A percentile compares a stretch with the other conserved stretches of the same genome.
phyloP scores from a whole-genome alignment of 2,113 vertebrate species.

The Equus przewalskii region DNA sequence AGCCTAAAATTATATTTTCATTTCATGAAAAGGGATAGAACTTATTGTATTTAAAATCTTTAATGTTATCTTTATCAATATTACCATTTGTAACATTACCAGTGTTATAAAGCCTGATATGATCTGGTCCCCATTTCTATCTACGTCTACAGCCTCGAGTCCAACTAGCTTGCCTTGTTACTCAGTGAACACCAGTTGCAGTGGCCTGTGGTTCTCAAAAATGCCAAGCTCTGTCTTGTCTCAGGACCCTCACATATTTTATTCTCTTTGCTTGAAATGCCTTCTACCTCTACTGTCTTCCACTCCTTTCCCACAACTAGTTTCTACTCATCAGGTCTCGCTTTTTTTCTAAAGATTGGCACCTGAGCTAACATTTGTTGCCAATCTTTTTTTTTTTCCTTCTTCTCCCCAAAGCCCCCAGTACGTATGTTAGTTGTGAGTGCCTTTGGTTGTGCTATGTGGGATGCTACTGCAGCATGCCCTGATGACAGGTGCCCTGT shows the following conservation, averaged over 20 bases:
- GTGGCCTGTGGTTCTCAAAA: neutral
- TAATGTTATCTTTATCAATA: neutral
- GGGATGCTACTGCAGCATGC: too few species aligned
- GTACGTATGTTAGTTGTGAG: too few species aligned
- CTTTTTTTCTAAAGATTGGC: neutral
- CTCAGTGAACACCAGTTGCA: neutral
- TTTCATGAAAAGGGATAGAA: neutral
- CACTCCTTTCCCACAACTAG: neutral
- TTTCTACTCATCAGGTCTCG: neutral
- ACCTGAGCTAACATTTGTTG: too few species aligned
- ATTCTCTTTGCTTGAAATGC: neutral
- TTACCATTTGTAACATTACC: neutral
- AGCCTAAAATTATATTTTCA: conserved; percentile 29
- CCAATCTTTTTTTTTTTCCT: too few species aligned
- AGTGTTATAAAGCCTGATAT: neutral
- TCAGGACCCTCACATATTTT: neutral
- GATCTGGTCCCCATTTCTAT: neutral
- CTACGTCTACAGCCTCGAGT: neutral
- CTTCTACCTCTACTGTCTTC: neutral
- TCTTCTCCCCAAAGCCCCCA: too few species aligned
- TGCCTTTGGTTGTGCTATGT: too few species aligned
- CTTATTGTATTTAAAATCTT: conserved; percentile 31
- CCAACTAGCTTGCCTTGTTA: neutral
- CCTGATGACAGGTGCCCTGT: too few species aligned
- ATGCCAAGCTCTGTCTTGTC: neutral